Conservation (phyloP, 2,797 vertebrate species). For the Morelia viridis region DNA sequence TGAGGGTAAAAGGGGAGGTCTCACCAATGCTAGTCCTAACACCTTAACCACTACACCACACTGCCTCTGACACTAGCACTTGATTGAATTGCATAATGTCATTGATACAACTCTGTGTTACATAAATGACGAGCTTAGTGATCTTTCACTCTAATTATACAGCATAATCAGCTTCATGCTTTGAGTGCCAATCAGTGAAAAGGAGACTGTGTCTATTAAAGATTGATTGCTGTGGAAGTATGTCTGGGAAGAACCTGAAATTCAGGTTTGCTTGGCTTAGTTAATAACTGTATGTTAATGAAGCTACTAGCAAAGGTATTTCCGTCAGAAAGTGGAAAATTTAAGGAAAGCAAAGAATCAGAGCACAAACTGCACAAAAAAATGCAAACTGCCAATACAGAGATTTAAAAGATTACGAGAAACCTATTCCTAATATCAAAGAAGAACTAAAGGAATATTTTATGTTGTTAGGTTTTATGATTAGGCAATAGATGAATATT, state of each 20-base stretch:
- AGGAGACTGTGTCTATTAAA: neutral
- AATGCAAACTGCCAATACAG: neutral
- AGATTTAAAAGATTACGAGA: neutral
- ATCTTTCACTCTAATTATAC: slow-evolving; percentile 37
- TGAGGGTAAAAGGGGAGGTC: neutral
- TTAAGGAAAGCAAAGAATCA: neutral
- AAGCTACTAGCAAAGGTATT: neutral
- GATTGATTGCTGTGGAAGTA: neutral
- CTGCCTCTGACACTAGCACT: neutral
- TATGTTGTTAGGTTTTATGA: neutral
- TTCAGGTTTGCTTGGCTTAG: neutral
- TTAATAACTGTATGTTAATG: neutral
- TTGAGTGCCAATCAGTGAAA: slow-evolving; percentile 40
- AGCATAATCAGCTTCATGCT: slow-evolving; percentile 23
- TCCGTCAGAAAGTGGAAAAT: neutral
- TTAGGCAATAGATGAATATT: neutral
- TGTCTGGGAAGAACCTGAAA: neutral
- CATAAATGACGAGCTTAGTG: slow-evolving; percentile 22
- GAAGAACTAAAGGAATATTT: neutral
- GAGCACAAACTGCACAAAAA: neutral
- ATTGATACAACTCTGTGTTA: slow-evolving; percentile 29
- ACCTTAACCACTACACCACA: neutral
- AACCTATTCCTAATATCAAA: neutral
- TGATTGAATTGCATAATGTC: slow-evolving; percentile 16
- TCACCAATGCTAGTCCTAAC: neutral